These are phyloP conservation scores for Oophaga sylvatica DNA, from an alignment of 2,797 vertebrate species.

Conservation along the genomic window DNA sequence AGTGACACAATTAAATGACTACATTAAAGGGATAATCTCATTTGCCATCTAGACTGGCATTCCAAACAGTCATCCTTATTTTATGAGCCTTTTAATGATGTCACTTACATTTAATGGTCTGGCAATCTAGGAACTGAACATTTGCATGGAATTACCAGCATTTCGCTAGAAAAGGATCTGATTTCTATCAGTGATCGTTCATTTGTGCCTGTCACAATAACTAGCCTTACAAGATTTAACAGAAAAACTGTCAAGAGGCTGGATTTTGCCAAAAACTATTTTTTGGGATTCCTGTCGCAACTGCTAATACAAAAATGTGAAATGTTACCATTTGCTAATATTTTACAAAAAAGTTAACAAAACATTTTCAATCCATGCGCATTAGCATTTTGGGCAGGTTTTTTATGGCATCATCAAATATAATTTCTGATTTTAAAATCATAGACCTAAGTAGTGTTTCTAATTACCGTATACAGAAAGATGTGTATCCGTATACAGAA, in stretches of 20 bases:
- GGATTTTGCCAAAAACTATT: neutral
- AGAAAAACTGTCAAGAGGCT: neutral
- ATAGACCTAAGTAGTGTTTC: neutral
- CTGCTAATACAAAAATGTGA: neutral
- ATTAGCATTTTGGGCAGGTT: neutral
- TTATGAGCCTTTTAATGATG: slow-evolving; percentile 21
- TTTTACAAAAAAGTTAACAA: neutral
- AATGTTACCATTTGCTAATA: neutral
- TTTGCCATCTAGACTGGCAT: neutral
- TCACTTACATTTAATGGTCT: slow-evolving; percentile 29
- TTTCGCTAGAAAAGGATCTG: slow-evolving; percentile 24
- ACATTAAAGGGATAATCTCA: slow-evolving; percentile 10
- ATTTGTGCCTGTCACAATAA: neutral
- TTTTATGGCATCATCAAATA: neutral
- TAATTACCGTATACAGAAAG: too few relatives aligned
- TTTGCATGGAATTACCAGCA: slow-evolving; percentile 16
- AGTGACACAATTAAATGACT: neutral
- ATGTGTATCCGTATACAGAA: too few relatives aligned
- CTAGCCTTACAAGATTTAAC: neutral
- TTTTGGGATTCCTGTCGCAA: neutral
- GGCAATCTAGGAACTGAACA: neutral
- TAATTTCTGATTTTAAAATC: neutral
- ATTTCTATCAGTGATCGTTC: slow-evolving; percentile 16
- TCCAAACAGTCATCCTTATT: slow-evolving; percentile 17
- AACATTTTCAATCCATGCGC: neutral